These are phyloP conservation scores for Lacerta agilis DNA, from an alignment of 2,797 vertebrate species.

Conservation along the genomic window DNA sequence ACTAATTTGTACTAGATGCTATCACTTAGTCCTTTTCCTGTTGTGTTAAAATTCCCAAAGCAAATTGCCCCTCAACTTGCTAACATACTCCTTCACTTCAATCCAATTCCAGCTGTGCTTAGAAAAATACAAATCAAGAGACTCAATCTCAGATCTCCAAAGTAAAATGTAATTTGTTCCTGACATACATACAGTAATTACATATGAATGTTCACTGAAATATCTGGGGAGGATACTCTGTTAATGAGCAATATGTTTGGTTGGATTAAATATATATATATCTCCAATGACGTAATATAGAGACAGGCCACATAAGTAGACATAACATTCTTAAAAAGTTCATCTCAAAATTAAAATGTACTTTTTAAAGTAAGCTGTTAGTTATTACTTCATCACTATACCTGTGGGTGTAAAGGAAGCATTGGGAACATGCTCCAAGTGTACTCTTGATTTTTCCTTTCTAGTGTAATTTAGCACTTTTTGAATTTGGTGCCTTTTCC, in stretches of 20 bases:
- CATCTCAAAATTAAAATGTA: not conserved
- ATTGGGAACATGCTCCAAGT: no score
- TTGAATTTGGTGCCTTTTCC: no score
- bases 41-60: not conserved
- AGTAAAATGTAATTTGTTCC: not conserved
- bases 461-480: no score
- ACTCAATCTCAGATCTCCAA: not conserved
- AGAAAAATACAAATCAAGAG: not conserved
- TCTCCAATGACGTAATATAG: not conserved
- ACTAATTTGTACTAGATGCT: not conserved
- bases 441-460: no score
- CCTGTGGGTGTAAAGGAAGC: no score
- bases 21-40: not conserved
- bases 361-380: not conserved
- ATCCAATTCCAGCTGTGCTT: not conserved
- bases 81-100: not conserved
- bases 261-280: no score
- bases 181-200: not conserved
- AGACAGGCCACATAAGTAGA: not conserved
- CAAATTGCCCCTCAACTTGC: not conserved
- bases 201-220: not conserved
- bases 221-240: not conserved
- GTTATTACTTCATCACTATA: accelerated
- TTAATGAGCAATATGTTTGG: not conserved
- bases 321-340: not conserved